Percentiles rank a stretch among this genome's conserved stretches.
Conservation (phyloP, 1,140 invertebrate genomes). For the Mylabris phalerata region DNA sequence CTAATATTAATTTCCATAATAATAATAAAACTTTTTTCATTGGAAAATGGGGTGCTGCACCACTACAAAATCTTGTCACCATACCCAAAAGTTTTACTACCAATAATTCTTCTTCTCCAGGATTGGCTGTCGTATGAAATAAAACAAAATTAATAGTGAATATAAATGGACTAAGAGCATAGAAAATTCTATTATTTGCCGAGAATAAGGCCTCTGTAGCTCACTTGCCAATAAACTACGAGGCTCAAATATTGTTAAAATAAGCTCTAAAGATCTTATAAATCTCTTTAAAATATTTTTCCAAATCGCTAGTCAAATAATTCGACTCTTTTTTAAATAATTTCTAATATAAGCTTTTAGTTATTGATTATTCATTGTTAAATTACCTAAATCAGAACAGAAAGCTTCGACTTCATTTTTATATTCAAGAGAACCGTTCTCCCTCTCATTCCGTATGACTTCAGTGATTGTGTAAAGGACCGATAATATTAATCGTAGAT, state of each 20-base stretch:
- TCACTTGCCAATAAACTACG: too few relatives aligned
- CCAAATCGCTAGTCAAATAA: too few relatives aligned
- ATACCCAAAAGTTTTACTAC: slow-evolving; percentile 85
- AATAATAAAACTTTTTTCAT: slow-evolving; percentile 97
- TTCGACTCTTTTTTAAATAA: too few relatives aligned
- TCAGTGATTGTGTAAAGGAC: slow-evolving; percentile 93
- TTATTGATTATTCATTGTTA: neutral
- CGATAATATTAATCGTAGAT: slow-evolving; percentile 85
- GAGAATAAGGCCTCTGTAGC: too few relatives aligned
- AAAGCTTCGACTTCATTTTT: slow-evolving; percentile 66
- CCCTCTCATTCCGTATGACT: slow-evolving; percentile 68
- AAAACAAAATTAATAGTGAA: slow-evolving; percentile 5
- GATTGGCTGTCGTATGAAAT: slow-evolving; percentile 15
- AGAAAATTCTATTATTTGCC: neutral
- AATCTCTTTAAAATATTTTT: too few relatives aligned
- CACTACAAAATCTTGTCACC: slow-evolving; percentile 92
- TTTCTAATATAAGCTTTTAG: too few relatives aligned
- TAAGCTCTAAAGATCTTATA: too few relatives aligned
- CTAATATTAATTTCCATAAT: slow-evolving; percentile 89
- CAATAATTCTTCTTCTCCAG: slow-evolving; percentile 70
- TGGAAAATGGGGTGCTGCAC: slow-evolving; percentile 89
- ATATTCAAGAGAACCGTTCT: slow-evolving; percentile 58
- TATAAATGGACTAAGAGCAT: neutral
- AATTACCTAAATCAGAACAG: slow-evolving; percentile 69
- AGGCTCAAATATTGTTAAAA: too few relatives aligned